Evolutionary conservation across 2,113 vertebrate species (phyloP).

Genomic region (Tragelaphus scriptus): DNA sequence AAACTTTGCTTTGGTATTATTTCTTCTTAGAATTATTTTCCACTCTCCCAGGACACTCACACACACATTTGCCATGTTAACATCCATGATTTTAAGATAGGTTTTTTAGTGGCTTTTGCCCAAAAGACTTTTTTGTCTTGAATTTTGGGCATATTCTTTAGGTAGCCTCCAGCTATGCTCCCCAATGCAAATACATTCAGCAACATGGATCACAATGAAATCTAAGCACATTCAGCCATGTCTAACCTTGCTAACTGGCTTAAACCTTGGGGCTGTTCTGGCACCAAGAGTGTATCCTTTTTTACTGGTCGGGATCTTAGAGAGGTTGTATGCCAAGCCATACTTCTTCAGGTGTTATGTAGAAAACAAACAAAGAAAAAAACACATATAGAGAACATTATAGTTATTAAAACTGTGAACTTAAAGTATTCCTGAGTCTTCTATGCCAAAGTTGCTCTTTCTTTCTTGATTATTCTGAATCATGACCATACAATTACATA

Average conservation of each 20-base stretch:
- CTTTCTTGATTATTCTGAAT: background rate
- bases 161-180: background rate
- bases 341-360: constrained; percentile 65
- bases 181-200: background rate
- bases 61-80: background rate
- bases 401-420: background rate
- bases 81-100: background rate
- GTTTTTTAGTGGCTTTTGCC: background rate
- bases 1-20: background rate
- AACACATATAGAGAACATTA: background rate
- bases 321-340: constrained; percentile 70
- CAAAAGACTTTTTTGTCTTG: background rate
- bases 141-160: background rate
- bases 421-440: background rate
- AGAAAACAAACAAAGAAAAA: background rate
- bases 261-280: constrained; percentile 82
- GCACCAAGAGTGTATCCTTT: constrained; percentile 87
- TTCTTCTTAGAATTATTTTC: background rate
- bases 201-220: background rate
- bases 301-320: constrained; percentile 81
- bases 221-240: background rate
- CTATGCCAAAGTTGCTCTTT: background rate
- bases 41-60: background rate
- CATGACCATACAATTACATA: background rate
- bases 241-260: constrained; percentile 74